Evolutionary conservation across 2,797 vertebrate genomes (phyloP).

Genomic region (Heterohyrax brucei): DNA sequence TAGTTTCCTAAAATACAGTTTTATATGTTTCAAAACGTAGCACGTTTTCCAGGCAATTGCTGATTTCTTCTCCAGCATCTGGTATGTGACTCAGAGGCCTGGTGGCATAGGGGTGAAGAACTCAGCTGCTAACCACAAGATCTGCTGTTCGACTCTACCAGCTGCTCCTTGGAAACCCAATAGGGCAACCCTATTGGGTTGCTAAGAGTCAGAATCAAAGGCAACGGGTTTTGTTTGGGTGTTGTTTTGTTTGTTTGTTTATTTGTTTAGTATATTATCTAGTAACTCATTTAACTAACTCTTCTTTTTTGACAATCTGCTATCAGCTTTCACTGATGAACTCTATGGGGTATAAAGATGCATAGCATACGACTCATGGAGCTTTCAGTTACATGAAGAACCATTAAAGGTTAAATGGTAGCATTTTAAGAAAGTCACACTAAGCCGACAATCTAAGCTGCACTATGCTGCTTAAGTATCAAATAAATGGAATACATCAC

Average conservation of each 20-base stretch:
- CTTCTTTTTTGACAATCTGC: neutral
- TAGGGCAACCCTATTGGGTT: too few species aligned
- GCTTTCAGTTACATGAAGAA: neutral
- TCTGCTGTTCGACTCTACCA: too few species aligned
- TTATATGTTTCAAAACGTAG: slow-evolving; percentile 47
- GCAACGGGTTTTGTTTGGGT: too few species aligned
- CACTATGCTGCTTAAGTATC: neutral
- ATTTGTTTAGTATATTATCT: neutral
- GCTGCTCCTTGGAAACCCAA: too few species aligned
- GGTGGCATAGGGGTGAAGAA: too few species aligned
- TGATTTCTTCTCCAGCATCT: neutral
- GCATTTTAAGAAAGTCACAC: neutral
- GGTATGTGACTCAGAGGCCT: neutral
- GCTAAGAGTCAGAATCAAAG: too few species aligned
- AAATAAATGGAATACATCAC: neutral
- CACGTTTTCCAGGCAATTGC: neutral
- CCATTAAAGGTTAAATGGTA: neutral
- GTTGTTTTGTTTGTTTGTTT: too few species aligned
- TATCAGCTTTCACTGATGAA: slow-evolving; percentile 13
- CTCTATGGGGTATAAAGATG: neutral
- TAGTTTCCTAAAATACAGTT: slow-evolving; percentile 21
- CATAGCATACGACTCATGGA: neutral
- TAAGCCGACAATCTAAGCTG: neutral
- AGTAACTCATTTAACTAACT: neutral
- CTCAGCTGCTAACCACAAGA: too few species aligned